These are phyloP conservation scores for Hesperia comma DNA, from an alignment of 2,888 invertebrate species.

Conservation along the genomic window DNA sequence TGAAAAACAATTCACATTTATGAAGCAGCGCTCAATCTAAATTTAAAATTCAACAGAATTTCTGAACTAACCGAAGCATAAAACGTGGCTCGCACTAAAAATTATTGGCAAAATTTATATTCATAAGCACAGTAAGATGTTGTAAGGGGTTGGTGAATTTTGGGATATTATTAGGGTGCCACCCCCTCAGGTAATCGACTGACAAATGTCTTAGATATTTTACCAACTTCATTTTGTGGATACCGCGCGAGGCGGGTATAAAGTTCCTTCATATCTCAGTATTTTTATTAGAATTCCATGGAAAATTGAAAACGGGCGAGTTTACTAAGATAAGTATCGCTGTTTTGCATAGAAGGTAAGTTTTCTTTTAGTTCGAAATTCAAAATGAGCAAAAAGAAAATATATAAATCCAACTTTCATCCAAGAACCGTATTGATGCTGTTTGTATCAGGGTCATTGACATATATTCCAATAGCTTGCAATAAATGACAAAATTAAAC, in stretches of 20 bases:
- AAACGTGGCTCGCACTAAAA: constrained; percentile 44
- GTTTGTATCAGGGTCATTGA: too few relatives aligned
- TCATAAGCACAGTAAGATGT: constrained; percentile 71
- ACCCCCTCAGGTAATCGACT: constrained; percentile 80
- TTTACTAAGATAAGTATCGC: constrained; percentile 12
- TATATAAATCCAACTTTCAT: background rate
- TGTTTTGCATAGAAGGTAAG: constrained; percentile 3
- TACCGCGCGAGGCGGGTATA: constrained; percentile 56
- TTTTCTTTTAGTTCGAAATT: background rate
- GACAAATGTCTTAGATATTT: constrained; percentile 82
- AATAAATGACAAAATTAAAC: too few relatives aligned
- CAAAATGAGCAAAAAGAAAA: background rate
- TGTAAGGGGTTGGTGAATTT: constrained; percentile 65
- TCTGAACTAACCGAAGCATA: constrained; percentile 26
- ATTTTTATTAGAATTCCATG: constrained; percentile 33
- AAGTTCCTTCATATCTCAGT: constrained; percentile 40
- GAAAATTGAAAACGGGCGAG: constrained; percentile 30
- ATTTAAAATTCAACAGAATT: constrained; percentile 15
- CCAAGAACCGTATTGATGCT: background rate
- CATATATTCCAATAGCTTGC: too few relatives aligned
- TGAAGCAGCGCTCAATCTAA: constrained; percentile 5
- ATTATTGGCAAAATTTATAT: constrained; percentile 71
- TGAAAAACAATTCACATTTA: constrained; percentile 25
- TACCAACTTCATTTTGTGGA: constrained; percentile 78
- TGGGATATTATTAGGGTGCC: constrained; percentile 69